Conservation (phyloP, 2,113 vertebrate species). For the Callithrix jacchus region DNA sequence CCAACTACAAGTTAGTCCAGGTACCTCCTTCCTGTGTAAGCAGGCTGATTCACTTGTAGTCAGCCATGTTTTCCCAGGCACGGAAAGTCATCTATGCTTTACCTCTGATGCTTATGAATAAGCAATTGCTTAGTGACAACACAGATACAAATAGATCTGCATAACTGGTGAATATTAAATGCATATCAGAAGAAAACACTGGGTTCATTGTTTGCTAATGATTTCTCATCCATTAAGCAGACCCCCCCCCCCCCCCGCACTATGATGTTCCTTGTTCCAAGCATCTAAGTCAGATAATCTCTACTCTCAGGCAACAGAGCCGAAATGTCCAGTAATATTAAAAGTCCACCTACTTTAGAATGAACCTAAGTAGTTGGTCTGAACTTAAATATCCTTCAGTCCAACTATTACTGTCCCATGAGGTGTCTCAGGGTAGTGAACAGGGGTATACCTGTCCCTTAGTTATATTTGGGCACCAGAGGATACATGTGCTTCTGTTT, state of each 20-base stretch:
- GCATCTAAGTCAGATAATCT: neutral
- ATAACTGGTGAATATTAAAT: slow-evolving; percentile 55
- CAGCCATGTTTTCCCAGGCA: neutral
- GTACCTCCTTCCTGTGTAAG: neutral
- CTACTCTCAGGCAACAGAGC: neutral
- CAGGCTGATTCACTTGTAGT: neutral
- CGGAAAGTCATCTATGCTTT: neutral
- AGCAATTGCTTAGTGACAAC: slow-evolving; percentile 33
- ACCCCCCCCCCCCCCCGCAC: slow-evolving; percentile 29
- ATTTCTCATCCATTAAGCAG: slow-evolving; percentile 45
- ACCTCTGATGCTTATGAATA: slow-evolving; percentile 30
- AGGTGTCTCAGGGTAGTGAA: neutral
- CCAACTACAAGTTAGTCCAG: neutral
- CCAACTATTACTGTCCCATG: neutral
- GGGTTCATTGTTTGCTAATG: neutral
- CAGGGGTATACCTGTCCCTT: neutral
- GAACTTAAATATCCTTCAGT: neutral
- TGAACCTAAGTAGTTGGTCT: neutral
- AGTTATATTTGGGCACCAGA: neutral
- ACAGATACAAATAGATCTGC: neutral
- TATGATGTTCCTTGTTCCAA: neutral
- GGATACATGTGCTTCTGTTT: neutral
- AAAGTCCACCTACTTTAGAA: neutral
- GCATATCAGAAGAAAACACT: neutral
- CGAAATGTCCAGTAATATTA: neutral